Base-by-base conservation (phyloP, 2,113 vertebrate species). In the Barnardius zonarius region DNA sequence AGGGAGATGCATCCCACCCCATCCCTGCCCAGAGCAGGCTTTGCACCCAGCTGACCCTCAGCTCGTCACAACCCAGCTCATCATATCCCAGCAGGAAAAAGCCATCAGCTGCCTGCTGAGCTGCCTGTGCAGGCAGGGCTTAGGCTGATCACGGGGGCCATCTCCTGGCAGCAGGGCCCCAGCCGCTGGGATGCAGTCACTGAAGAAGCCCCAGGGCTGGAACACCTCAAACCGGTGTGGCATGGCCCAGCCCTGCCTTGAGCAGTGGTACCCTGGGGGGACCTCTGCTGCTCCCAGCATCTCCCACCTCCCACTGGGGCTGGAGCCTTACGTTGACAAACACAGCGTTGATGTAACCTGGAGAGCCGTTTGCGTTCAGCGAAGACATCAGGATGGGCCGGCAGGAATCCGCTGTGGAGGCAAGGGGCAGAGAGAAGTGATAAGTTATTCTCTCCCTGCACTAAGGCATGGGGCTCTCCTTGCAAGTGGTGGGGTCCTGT, bases 261-360 rank as follows among this genome's bases (percentile, higher is more conserved):
- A 11, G 28, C 68, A 8, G 31, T 19, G 28, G 2, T 10, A 17
- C 6, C 15, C 3, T 2, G 3, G 13, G 35, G 6, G 10, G 5
- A 5, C 33, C 15, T 39, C 37, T 35, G 51, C 37, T 13, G 75
- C 23, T 62, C 22, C 1, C 7, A 7, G 39, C 63, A 27, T 14
- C 44, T 80, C 37, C 37, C 69, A 2, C 8, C 3, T 20, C 18
- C 2, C 0, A 1, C 23, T 11, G 49, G 9, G 48, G 25, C 24
- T 20, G 43, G 17, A 90, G 28, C 73, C 97, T 95, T 96, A 97
- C 97, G 0, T 64, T 76, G 30, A 76, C 92, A 20, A 96, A 97
- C 41, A 97, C 95, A 0, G 96, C 97, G 1, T 97, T 97, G 92
- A 97, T 97, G 81, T 97, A 97, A 20, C 96, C 94, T 7, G 96